Conservation (phyloP, 2,888 invertebrate genomes). For the Prionchulus punctatus region DNA sequence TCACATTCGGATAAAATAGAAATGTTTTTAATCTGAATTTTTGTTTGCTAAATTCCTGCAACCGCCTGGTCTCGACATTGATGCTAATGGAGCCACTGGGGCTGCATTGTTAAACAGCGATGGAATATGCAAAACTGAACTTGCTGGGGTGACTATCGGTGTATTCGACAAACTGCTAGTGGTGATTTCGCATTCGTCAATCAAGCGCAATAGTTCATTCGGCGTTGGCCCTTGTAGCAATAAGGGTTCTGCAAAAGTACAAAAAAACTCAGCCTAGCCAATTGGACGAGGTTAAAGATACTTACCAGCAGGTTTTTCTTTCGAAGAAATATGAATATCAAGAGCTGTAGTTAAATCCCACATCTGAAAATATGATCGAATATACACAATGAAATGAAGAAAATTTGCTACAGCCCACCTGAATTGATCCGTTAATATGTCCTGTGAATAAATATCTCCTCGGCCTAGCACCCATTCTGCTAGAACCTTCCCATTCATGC, state of each 20-base stretch:
- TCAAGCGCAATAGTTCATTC: constrained; percentile 67
- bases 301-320: constrained; percentile 35
- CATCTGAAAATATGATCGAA: constrained; percentile 44
- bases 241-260: too few species aligned
- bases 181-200: constrained; percentile 80
- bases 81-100: too few species aligned
- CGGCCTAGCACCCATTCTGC: constrained; percentile 72
- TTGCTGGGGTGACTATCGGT: constrained; percentile 60
- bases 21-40: too few species aligned
- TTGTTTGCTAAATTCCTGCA: too few species aligned
- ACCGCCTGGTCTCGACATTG: too few species aligned
- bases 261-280: too few species aligned
- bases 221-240: constrained; percentile 53
- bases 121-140: constrained; percentile 36
- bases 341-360: constrained; percentile 95
- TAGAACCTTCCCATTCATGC: constrained; percentile 90
- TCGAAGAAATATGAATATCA: constrained; percentile 47
- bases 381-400: not conserved
- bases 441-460: constrained; percentile 76
- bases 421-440: constrained; percentile 75
- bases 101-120: constrained; percentile 9
- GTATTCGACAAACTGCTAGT: constrained; percentile 56
- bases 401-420: constrained; percentile 33
- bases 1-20: too few species aligned
- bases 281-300: too few species aligned